Conservation (phyloP, 2,113 vertebrate genomes). For the Crypturellus undulatus region DNA sequence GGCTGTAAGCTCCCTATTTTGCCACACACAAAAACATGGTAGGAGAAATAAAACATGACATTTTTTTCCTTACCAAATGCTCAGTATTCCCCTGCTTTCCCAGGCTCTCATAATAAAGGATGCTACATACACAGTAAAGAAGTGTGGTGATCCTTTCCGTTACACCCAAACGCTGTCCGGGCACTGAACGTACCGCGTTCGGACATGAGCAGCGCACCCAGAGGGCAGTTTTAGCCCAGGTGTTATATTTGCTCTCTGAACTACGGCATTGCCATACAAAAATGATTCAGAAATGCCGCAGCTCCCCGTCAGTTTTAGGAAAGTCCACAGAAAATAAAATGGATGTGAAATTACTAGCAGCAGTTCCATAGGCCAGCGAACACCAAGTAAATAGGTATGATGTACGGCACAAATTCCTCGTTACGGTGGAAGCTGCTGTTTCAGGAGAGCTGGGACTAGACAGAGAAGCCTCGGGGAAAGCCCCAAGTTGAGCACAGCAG, state of each 20-base stretch:
- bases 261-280: neutral
- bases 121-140: neutral
- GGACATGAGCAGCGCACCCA: neutral
- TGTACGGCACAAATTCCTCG: neutral
- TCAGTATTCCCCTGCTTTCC: neutral
- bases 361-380: neutral
- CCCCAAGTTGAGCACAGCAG: neutral
- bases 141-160: neutral
- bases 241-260: neutral
- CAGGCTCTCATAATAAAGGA: neutral
- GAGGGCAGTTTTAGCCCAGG: neutral
- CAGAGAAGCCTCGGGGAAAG: neutral
- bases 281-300: neutral
- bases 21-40: neutral
- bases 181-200: neutral
- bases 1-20: no score
- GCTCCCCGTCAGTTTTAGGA: neutral
- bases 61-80: neutral
- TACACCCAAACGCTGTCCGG: neutral
- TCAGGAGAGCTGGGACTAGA: neutral
- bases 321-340: neutral
- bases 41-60: neutral
- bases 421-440: neutral
- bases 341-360: neutral
- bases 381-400: accelerated